A percentile compares a stretch with the other conserved stretches of the same genome.
phyloP scores from a whole-genome alignment of 2,113 vertebrate species.

The Gymnocephalus cernua region DNA sequence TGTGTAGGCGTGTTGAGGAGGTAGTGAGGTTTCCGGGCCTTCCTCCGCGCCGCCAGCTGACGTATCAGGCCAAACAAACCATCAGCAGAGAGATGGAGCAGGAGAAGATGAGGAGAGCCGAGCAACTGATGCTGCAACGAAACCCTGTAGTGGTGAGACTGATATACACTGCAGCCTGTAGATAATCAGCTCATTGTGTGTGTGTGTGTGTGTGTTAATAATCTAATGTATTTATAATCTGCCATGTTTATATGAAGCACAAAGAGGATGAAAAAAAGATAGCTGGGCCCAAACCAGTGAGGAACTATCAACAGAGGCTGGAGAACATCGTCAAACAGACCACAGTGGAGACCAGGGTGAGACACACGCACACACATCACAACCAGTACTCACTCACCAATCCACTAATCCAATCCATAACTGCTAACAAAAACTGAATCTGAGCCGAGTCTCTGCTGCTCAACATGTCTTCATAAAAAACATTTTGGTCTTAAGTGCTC shows the following conservation, averaged over 20 bases:
- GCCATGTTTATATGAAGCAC: conserved; percentile 35
- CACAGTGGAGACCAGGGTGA: conserved; percentile 87
- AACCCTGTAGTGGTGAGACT: conserved; percentile 77
- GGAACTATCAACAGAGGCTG: conserved; percentile 89
- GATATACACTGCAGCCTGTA: background rate
- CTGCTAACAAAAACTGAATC: background rate
- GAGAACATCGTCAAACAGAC: conserved; percentile 87
- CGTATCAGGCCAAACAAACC: conserved; percentile 97
- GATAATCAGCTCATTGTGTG: background rate
- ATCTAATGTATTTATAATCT: conserved; percentile 14
- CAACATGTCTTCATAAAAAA: background rate
- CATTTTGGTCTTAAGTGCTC: background rate
- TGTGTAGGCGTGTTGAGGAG: conserved; percentile 89
- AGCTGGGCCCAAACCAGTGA: conserved; percentile 31
- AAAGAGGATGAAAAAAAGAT: conserved; percentile 57
- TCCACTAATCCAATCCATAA: no score
- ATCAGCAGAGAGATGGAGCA: conserved; percentile 93
- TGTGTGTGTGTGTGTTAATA: conserved; percentile 10
- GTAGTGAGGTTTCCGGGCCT: conserved; percentile 90
- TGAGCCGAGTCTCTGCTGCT: background rate
- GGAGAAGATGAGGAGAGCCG: conserved; percentile 93
- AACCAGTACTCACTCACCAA: no score
- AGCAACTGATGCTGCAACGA: conserved; percentile 82
- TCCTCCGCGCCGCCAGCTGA: conserved; percentile 89
- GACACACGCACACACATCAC: background rate